Evolutionary conservation across 2,113 vertebrate genomes (phyloP), one percentile per base, ranked within the genome.

Genomic region (Ariopsis seemanni): DNA sequence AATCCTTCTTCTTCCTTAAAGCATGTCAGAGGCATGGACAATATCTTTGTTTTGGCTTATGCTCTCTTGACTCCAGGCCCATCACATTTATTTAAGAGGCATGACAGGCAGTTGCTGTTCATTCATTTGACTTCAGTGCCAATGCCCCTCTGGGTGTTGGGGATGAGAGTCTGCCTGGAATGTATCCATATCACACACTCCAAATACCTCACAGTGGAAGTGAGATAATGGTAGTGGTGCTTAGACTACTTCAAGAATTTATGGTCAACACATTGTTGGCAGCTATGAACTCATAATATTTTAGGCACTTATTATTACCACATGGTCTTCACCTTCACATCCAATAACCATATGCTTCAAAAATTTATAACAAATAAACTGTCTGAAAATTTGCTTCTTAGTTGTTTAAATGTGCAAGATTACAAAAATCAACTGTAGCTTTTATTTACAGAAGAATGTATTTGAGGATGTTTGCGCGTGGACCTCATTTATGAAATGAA

Each of bases 31-130:
- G 77, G 50, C 74, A 63, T 81, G 89, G 88, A 91, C 83, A 90
- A 87, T 88, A 85, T 88, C 83, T 92, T 91, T 93, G 89, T 89
- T 92, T 87, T 91, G 89, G 89, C 87, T 85, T 83, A 85, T 86
- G 86, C 60, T 15, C 85, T 69, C 69, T 91, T 91, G 91, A 90
- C 88, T 60, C 71, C 3, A 53, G 34, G 91, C 89, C 91, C 81
- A 78, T 84, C 27, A 63, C 53, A 87, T 92, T 88, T 89, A 87
- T 92, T 89, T 87, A 80, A 84, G 30, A 90, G 85, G 81, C 82
- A 89, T 85, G 89, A 91, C 86, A 91, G 90, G 89, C 81, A 34
- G 78, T 88, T 84, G 86, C 52, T 82, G 90, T 93, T 91, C 86
- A 86, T 92, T 91, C 79, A 84, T 82, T 22, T 87, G 53, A 75